phyloP scores from a whole-genome alignment of 2,888 invertebrate genomes.

The Eristalis pertinax region DNA sequence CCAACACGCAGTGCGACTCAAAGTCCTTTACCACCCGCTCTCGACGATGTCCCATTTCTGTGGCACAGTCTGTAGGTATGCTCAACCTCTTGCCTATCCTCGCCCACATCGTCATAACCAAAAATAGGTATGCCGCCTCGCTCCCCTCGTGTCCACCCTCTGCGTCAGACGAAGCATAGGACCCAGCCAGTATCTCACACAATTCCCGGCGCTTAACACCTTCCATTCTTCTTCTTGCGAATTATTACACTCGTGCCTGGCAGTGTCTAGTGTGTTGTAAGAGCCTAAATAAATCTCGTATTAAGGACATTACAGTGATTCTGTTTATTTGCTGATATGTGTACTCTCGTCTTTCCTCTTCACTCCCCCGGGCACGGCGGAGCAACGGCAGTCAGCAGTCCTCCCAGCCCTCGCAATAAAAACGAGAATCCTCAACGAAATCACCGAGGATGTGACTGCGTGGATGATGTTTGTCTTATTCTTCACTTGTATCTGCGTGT shows the following conservation, averaged over 20 bases:
- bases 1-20: too few species aligned
- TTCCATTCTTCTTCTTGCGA: neutral
- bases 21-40: too few species aligned
- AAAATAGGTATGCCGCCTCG: neutral
- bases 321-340: conserved; percentile 62
- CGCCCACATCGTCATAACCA: neutral
- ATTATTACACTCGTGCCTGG: conserved; percentile 25
- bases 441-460: conserved; percentile 56
- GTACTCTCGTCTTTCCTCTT: neutral
- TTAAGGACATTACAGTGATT: conserved; percentile 53
- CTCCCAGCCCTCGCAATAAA: conserved; percentile 21
- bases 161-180: neutral
- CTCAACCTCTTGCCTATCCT: neutral
- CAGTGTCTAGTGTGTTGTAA: conserved; percentile 35
- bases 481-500: conserved; percentile 12
- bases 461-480: conserved; percentile 24
- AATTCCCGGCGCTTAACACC: conserved; percentile 34
- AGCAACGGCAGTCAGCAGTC: neutral
- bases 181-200: neutral
- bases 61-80: neutral
- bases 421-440: conserved; percentile 39
- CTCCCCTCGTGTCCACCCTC: neutral
- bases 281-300: conserved; percentile 62
- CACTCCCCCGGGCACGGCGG: conserved; percentile 3
- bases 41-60: neutral